These are phyloP conservation scores for Pristionchus japonicus DNA, from an alignment of 2,888 invertebrate species.

Conservation along the genomic window DNA sequence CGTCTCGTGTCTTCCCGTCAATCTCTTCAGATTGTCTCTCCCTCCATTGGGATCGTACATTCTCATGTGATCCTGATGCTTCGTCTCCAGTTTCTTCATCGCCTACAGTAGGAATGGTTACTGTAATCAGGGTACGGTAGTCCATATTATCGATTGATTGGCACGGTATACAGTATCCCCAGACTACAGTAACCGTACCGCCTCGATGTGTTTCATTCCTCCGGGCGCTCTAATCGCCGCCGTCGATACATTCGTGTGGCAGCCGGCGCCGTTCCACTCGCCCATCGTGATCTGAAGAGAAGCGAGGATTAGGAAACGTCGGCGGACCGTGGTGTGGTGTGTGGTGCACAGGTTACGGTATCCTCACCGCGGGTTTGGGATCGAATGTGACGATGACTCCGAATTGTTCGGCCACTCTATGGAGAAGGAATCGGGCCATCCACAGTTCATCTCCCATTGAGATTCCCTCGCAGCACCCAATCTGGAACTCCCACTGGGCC, in stretches of 20 bases:
- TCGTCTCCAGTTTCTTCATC: slow-evolving; percentile 90
- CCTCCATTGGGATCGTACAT: slow-evolving; percentile 84
- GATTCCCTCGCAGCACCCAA: slow-evolving; percentile 78
- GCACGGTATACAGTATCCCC: background rate
- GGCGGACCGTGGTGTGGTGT: slow-evolving; percentile 27
- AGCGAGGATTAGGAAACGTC: background rate
- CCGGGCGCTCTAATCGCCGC: slow-evolving; percentile 84
- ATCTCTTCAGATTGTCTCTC: slow-evolving; percentile 89
- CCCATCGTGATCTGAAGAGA: slow-evolving; percentile 58
- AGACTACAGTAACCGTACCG: slow-evolving; percentile 31
- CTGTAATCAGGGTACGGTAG: background rate
- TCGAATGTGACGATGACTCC: slow-evolving; percentile 77
- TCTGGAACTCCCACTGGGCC: slow-evolving; percentile 75
- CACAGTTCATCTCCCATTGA: slow-evolving; percentile 77
- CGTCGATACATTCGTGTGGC: slow-evolving; percentile 95
- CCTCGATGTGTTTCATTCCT: slow-evolving; percentile 62
- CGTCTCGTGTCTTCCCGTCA: slow-evolving; percentile 95
- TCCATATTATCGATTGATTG: background rate
- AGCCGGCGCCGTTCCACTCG: slow-evolving; percentile 95
- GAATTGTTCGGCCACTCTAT: slow-evolving; percentile 78
- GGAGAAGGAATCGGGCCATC: slow-evolving; percentile 77
- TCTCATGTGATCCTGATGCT: slow-evolving; percentile 85
- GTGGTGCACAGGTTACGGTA: background rate
- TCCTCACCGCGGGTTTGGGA: slow-evolving; percentile 56
- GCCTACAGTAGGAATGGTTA: slow-evolving; percentile 75